Evolutionary conservation across 1,140 invertebrate genomes (phyloP), one percentile per base, ranked within the genome.

Genomic region (Aphelenchoides fujianensis): DNA sequence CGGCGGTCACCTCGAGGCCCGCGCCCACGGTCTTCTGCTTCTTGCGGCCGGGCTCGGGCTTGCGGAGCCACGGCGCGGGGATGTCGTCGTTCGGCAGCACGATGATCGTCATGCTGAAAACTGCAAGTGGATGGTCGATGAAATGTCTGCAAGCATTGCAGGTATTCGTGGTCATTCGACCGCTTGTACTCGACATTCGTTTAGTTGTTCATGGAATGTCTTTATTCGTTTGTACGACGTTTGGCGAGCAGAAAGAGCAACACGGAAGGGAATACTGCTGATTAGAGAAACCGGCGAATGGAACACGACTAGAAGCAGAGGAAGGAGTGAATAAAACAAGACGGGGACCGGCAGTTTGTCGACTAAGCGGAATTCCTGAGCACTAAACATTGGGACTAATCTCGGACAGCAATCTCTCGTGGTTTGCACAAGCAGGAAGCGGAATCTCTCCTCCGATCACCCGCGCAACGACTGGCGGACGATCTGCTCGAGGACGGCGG

Each of bases 401-500:
- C 41, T 48, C 41, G 41, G 41, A 23, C 23, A 16, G 23, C 41
- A 48, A 48, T 16, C 23, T 48, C 23, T 48, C 23, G 41, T 48
- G 23, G 12, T 48, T 48, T 48, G 41, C 41, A 23, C 23, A n/a
- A n/a, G n/a, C n/a, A n/a, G n/a, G n/a, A n/a, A n/a, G n/a, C 41
- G 41, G 23, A 48, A 48, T 48, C 41, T 48, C 41, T 48, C 23
- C 23, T 48, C 12, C 12, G 41, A 16, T 48, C 23, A 48, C 12
- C 12, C 12, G 41, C 41, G 41, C 12, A 48, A 23, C 23, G 5
- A 59, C 3, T 66, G 63, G 23, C 34, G 63, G 34, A 66, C 34
- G 2, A 66, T 37, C 30, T 37, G 36, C 53, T 66, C 34, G 32
- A 66, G 67, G 9, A 73, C 53, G 3, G 87, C 75, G 2, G 88